Evolutionary conservation across 2,888 invertebrate genomes (phyloP).

Genomic region (Neuroscelio doddi): DNA sequence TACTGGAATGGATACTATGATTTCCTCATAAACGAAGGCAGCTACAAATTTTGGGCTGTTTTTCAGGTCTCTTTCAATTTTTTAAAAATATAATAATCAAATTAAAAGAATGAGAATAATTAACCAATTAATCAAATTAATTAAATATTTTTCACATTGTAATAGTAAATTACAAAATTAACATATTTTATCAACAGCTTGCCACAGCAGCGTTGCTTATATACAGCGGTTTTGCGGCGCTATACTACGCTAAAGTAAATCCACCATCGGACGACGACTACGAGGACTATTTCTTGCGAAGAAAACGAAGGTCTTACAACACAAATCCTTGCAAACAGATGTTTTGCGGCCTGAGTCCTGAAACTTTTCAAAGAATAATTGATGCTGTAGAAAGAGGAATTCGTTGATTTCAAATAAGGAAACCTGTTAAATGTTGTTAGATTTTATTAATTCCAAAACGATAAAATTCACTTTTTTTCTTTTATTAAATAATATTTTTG

Average conservation of each 20-base stretch:
- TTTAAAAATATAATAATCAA: not conserved
- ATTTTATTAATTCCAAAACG: too few species aligned
- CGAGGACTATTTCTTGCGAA: slow-evolving; percentile 82
- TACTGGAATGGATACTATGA: slow-evolving; percentile 89
- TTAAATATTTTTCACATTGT: not conserved
- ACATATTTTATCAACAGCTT: slow-evolving; percentile 75
- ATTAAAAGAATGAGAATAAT: too few species aligned
- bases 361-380: slow-evolving; percentile 80
- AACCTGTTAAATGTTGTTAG: too few species aligned
- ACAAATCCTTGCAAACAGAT: too few species aligned
- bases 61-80: slow-evolving; percentile 81
- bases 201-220: slow-evolving; percentile 84
- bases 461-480: too few species aligned
- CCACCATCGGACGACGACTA: slow-evolving; percentile 85
- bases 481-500: too few species aligned
- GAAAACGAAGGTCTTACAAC: slow-evolving; percentile 58
- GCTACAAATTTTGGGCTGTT: slow-evolving; percentile 91
- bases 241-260: slow-evolving; percentile 91
- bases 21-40: slow-evolving; percentile 90
- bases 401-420: slow-evolving; percentile 40
- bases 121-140: too few species aligned
- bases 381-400: slow-evolving; percentile 75
- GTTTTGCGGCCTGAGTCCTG: slow-evolving; percentile 76
- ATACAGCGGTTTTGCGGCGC: slow-evolving; percentile 89
- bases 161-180: not conserved